A percentile compares a stretch with the other conserved stretches of the same genome.
phyloP scores from a whole-genome alignment of 1,140 invertebrate species.

The Conus betulinus region DNA sequence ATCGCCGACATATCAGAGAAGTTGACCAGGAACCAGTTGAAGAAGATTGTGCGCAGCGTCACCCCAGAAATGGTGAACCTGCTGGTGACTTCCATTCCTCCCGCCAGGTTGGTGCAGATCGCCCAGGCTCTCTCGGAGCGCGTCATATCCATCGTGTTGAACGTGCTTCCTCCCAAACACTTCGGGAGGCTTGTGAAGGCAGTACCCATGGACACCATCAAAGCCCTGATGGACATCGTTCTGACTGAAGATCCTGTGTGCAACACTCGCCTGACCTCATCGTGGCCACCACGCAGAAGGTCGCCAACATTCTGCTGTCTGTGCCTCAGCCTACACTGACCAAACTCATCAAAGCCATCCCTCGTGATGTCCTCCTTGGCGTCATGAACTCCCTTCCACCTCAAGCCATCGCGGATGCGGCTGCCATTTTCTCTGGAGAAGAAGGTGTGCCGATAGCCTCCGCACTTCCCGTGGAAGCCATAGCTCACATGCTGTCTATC shows the following conservation, averaged over 20 bases:
- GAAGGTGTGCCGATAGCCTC: constrained; percentile 15
- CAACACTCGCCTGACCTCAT: not conserved
- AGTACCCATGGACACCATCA: constrained; percentile 20
- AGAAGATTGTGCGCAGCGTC: constrained; percentile 5
- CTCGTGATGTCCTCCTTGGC: constrained; percentile 1
- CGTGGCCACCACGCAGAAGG: constrained; percentile 6
- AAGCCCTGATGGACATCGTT: not conserved
- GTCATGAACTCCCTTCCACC: constrained; percentile 17
- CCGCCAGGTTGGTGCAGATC: not conserved
- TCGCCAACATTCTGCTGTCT: constrained; percentile 24
- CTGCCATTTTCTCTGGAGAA: constrained; percentile 26
- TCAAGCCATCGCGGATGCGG: constrained; percentile 22
- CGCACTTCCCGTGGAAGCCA: not conserved
- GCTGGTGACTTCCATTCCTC: constrained; percentile 1
- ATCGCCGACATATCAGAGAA: constrained; percentile 13
- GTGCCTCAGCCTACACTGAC: not conserved
- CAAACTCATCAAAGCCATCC: constrained; percentile 27
- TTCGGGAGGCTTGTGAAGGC: constrained; percentile 11
- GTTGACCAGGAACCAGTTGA: constrained; percentile 13
- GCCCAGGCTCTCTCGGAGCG: constrained; percentile 2
- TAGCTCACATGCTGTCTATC: constrained; percentile 13
- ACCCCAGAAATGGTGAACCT: not conserved
- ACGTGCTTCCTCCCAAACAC: constrained; percentile 16
- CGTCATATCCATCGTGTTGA: constrained; percentile 20
- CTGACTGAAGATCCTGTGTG: not conserved